Base-by-base conservation (phyloP, 2,113 vertebrate species). In the Arvicanthis niloticus region DNA sequence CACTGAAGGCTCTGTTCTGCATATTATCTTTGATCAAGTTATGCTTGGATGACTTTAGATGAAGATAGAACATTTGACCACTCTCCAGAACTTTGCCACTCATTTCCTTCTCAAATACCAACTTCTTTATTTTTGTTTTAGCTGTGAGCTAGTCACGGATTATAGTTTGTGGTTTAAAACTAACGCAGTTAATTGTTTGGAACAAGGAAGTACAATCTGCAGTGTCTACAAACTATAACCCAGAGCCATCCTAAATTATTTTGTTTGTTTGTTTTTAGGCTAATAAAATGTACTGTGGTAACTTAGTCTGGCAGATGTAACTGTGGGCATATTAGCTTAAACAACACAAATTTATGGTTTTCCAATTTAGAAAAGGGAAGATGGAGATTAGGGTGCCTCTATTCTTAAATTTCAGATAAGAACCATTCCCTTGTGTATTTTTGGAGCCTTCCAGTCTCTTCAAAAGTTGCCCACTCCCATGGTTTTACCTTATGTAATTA, bases 11-110 rank as follows among this genome's bases (percentile, higher is more conserved):
- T 60, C 42, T 0, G 0, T 45, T 92, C 45, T 92, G 75, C 70
- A 62, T 85, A 53, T 93, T 96, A 92, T 95, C 84, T 94, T 96
- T 97, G 80, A 95, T 92, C 37, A 13, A 91, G 42, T 91, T 91
- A 80, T n/a, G 87, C 76, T 89, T 92, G 70, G 90, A 21, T 91
- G 82, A 95, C 81, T 96, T 97, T 96, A 80, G 84, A 51, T 94
- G 24, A 96, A 88, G 75, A 78, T 21, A 29, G 58, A 88, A 93
- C 40, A 90, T 76, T 94, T 94, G 56, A 12, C 17, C 8, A 42
- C 77, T 94, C 56, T 94, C 96, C 29, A 82, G 76, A 96, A 95
- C 45, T 92, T 95, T 81, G 68, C 86, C 94, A 48, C 13, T 60
- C n/a, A 72, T 29, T 91, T 96, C 2, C 15, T 91, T 80, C 56